These are phyloP conservation scores for Peromyscus melanophrys DNA, from an alignment of 2,797 vertebrate genomes.

Conservation along the genomic window DNA sequence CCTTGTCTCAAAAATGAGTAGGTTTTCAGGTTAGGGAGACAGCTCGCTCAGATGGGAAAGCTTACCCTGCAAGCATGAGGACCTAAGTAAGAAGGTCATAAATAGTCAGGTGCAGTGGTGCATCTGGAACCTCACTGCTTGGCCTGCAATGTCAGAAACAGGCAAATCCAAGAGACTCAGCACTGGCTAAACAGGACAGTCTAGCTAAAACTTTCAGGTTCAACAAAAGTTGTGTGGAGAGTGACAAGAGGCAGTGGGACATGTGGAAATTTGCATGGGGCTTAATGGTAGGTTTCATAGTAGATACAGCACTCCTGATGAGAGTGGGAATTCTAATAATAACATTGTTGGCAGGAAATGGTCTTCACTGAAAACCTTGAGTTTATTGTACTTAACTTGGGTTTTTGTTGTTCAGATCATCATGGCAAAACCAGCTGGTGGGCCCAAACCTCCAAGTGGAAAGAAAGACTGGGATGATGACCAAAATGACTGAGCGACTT, in stretches of 20 bases:
- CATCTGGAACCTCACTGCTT: neutral
- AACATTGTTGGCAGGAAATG: neutral
- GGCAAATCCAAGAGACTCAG: neutral
- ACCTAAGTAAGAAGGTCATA: neutral
- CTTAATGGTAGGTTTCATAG: neutral
- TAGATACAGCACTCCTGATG: neutral
- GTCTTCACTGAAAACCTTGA: neutral
- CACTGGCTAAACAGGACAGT: neutral
- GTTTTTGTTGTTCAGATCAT: constrained; percentile 94
- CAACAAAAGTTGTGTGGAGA: neutral
- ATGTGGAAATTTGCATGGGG: neutral
- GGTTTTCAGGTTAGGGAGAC: neutral
- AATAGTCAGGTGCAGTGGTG: neutral
- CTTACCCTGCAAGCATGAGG: neutral
- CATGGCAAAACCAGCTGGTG: constrained; percentile 98
- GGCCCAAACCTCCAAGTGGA: constrained; percentile 96
- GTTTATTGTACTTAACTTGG: neutral
- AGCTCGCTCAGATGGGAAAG: neutral
- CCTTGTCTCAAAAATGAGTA: neutral
- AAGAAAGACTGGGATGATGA: constrained; percentile 98
- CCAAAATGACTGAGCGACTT: constrained; percentile 93
- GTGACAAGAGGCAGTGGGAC: neutral
- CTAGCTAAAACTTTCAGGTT: neutral
- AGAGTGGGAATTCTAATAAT: neutral
- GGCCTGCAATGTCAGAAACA: neutral